Percentiles rank a stretch among this genome's conserved stretches.
phyloP scores from a whole-genome alignment of 2,888 invertebrate species.

The Pristionchus fissidentatus region DNA sequence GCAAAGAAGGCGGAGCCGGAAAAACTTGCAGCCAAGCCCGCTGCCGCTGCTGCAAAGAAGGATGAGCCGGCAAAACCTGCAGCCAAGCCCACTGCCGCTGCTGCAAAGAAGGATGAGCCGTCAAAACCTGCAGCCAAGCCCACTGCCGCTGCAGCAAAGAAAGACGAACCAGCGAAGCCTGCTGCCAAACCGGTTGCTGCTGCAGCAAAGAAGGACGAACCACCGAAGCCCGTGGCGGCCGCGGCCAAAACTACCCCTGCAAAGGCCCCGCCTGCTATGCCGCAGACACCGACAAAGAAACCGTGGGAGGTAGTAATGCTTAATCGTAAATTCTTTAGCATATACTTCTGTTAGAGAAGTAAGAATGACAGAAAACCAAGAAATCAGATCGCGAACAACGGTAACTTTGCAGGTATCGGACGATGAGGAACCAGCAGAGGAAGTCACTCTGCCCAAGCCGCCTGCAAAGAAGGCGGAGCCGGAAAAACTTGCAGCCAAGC shows the following conservation, averaged over 20 bases:
- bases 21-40: not conserved
- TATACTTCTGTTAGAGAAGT: no score
- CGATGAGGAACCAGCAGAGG: not conserved
- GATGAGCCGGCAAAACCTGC: not conserved
- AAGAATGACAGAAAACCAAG: no score
- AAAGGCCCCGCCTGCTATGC: not conserved
- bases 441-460: not conserved
- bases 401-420: slow-evolving; percentile 28
- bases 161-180: not conserved
- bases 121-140: not conserved
- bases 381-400: no score
- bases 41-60: not conserved
- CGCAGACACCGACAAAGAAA: not conserved
- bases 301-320: no score
- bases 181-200: not conserved
- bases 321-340: no score
- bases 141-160: not conserved
- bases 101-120: not conserved
- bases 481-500: not conserved
- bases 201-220: not conserved
- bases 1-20: not conserved
- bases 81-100: not conserved
- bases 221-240: not conserved
- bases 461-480: slow-evolving; percentile 5
- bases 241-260: not conserved